Evolutionary conservation across 1,140 invertebrate species (phyloP).

Genomic region (Euglossa dilemma): DNA sequence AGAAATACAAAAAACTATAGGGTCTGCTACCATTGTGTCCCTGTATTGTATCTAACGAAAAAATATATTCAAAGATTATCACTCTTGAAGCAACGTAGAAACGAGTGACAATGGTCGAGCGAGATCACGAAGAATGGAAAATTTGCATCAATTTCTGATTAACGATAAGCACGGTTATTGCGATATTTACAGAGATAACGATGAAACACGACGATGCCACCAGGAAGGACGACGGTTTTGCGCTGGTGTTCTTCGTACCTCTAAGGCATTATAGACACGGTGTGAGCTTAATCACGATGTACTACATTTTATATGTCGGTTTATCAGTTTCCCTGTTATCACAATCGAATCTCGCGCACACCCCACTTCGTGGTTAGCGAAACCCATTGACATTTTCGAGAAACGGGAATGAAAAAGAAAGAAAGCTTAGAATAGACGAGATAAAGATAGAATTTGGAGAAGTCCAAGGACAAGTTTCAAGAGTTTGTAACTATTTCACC

Average conservation of each 20-base stretch:
- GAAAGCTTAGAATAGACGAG: not conserved
- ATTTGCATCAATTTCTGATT: slow-evolving; percentile 16
- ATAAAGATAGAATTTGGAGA: not conserved
- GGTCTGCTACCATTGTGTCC: too few relatives aligned
- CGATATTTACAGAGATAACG: slow-evolving; percentile 66
- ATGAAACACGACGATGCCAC: slow-evolving; percentile 60
- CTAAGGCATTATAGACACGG: slow-evolving; percentile 56
- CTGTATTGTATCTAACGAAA: not conserved
- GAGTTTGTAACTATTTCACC: not conserved
- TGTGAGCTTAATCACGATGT: slow-evolving; percentile 51
- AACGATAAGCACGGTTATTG: not conserved
- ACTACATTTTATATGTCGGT: slow-evolving; percentile 71
- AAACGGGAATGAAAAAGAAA: not conserved
- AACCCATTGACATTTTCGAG: slow-evolving; percentile 5
- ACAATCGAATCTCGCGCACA: slow-evolving; percentile 43
- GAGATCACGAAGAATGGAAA: not conserved
- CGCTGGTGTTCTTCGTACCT: slow-evolving; percentile 24
- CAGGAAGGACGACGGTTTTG: slow-evolving; percentile 29
- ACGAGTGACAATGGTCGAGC: not conserved
- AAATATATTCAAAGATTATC: not conserved
- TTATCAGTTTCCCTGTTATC: slow-evolving; percentile 73
- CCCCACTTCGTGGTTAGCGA: slow-evolving; percentile 22
- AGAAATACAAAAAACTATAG: too few relatives aligned
- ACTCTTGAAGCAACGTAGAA: not conserved
- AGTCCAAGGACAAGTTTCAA: not conserved